phyloP scores from a whole-genome alignment of 2,888 invertebrate genomes.

The Minunthozetes semirufus region DNA sequence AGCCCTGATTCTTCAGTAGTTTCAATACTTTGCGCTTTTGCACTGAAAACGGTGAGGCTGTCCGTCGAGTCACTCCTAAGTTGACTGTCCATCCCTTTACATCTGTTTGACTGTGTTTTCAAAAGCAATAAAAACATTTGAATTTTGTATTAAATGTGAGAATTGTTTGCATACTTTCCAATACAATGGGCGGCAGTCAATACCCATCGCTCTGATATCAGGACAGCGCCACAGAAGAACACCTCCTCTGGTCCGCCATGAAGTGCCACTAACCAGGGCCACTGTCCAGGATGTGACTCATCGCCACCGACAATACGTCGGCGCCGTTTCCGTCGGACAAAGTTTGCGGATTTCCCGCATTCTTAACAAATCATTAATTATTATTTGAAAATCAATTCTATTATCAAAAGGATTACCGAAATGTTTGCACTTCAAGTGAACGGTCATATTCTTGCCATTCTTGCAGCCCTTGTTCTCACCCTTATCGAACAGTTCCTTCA shows the following conservation, averaged over 20 bases:
- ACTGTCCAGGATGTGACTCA: slow-evolving; percentile 47
- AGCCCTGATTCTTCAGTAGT: slow-evolving; percentile 41
- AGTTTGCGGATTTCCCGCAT: slow-evolving; percentile 39
- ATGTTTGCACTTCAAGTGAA: slow-evolving; percentile 42
- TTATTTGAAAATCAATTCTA: neutral
- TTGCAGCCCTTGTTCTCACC: slow-evolving; percentile 23
- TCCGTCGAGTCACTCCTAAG: slow-evolving; percentile 43
- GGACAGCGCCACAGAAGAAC: slow-evolving; percentile 43
- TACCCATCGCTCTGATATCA: slow-evolving; percentile 43
- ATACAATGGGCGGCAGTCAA: slow-evolving; percentile 44
- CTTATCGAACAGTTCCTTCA: slow-evolving; percentile 32
- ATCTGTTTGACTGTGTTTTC: slow-evolving; percentile 41
- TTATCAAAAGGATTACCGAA: slow-evolving; percentile 41
- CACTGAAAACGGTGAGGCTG: slow-evolving; percentile 41
- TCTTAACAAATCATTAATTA: slow-evolving; percentile 8
- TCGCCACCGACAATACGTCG: slow-evolving; percentile 47
- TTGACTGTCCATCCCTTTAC: slow-evolving; percentile 42
- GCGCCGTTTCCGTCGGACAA: slow-evolving; percentile 34
- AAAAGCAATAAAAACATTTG: neutral
- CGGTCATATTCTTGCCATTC: slow-evolving; percentile 38
- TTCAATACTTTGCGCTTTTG: slow-evolving; percentile 40
- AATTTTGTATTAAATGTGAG: neutral
- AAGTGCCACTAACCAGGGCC: slow-evolving; percentile 48
- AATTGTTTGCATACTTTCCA: slow-evolving; percentile 40
- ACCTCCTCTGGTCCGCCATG: slow-evolving; percentile 46